phyloP scores from a whole-genome alignment of 2,888 invertebrate species.

The Craniophora ligustri region DNA sequence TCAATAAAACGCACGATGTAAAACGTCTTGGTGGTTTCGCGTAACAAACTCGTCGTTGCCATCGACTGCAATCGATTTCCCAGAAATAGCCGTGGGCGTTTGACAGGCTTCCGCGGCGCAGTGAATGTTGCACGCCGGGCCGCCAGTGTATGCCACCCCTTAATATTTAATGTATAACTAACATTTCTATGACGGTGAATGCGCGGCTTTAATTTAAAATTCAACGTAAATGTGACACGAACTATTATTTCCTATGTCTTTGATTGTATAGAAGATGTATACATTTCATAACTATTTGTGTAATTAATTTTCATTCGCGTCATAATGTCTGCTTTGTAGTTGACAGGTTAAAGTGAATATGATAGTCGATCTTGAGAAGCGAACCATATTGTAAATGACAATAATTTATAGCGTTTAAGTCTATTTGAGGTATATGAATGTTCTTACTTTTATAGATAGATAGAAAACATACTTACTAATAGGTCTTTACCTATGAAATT shows the following conservation, averaged over 20 bases:
- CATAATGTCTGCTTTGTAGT: constrained; percentile 15
- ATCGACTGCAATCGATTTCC: constrained; percentile 76
- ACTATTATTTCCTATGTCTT: constrained; percentile 55
- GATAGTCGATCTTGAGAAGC: constrained; percentile 14
- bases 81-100: constrained; percentile 77
- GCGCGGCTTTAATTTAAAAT: constrained; percentile 70
- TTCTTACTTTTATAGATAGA: constrained; percentile 23
- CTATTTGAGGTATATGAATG: neutral
- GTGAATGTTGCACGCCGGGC: constrained; percentile 74
- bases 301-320: constrained; percentile 18
- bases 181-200: constrained; percentile 77
- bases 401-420: constrained; percentile 13
- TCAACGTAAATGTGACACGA: constrained; percentile 64
- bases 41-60: constrained; percentile 53
- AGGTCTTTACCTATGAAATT: too few species aligned
- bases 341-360: constrained; percentile 32
- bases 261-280: constrained; percentile 23
- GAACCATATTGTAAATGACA: constrained; percentile 1
- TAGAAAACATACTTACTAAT: too few species aligned
- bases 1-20: constrained; percentile 48
- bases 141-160: constrained; percentile 66
- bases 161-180: constrained; percentile 83
- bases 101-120: constrained; percentile 67
- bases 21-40: constrained; percentile 56
- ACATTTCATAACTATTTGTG: constrained; percentile 29